A percentile compares a stretch with the other conserved stretches of the same genome.
These are phyloP conservation scores for Ammodytes marinus DNA, from an alignment of 2,113 vertebrate species.

Conservation along the genomic window DNA sequence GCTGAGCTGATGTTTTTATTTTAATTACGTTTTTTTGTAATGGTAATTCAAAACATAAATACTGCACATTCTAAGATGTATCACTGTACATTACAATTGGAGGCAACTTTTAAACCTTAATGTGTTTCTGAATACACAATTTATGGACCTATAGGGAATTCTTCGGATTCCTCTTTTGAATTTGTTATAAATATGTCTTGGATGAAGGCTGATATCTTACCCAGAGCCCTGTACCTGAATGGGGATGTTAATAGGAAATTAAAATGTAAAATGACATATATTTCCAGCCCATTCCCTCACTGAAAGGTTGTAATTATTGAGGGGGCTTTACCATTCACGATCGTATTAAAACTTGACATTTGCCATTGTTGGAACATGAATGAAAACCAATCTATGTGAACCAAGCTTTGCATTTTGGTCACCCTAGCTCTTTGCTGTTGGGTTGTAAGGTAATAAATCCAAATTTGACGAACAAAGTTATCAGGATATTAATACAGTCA, in stretches of 20 bases:
- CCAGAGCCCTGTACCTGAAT: background rate
- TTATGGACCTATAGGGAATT: background rate
- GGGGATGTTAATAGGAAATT: too few relatives aligned
- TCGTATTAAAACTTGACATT: too few relatives aligned
- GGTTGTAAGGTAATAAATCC: background rate
- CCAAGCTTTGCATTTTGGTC: background rate
- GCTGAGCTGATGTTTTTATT: background rate
- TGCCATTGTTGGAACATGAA: too few relatives aligned
- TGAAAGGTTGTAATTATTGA: too few relatives aligned
- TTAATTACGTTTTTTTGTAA: conserved; percentile 15
- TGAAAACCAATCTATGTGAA: background rate
- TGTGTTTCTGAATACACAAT: background rate
- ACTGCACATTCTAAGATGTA: background rate
- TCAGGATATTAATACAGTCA: background rate
- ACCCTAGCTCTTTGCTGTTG: too few relatives aligned
- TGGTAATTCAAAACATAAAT: background rate
- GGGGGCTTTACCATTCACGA: too few relatives aligned
- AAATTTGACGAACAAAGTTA: background rate
- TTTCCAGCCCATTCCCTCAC: too few relatives aligned
- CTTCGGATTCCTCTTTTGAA: background rate
- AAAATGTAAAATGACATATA: too few relatives aligned
- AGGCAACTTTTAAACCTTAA: background rate
- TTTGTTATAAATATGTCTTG: background rate
- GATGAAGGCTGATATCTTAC: background rate
- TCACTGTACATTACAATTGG: background rate